phyloP scores from a whole-genome alignment of 2,888 invertebrate species.

The Drosophila melanocephala region DNA sequence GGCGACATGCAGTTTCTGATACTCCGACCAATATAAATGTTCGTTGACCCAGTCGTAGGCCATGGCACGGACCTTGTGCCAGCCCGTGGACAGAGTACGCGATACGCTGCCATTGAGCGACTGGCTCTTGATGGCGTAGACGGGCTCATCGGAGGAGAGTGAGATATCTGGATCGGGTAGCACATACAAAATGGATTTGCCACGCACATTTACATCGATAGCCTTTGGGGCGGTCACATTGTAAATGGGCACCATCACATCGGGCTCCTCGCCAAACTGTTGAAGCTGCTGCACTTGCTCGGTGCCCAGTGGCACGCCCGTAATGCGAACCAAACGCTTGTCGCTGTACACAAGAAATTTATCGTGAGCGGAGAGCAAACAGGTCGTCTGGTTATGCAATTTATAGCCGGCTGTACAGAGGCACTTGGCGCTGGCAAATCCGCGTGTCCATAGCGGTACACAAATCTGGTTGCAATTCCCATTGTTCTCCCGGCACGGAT shows the following conservation, averaged over 20 bases:
- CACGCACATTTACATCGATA: slow-evolving; percentile 89
- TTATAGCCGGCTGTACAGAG: slow-evolving; percentile 91
- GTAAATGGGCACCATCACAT: slow-evolving; percentile 90
- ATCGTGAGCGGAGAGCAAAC: slow-evolving; percentile 87
- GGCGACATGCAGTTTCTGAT: slow-evolving; percentile 89
- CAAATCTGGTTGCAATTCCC: slow-evolving; percentile 93
- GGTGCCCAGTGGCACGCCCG: slow-evolving; percentile 87
- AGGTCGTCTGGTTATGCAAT: slow-evolving; percentile 87
- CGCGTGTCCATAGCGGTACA: slow-evolving; percentile 88
- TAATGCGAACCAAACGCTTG: slow-evolving; percentile 90
- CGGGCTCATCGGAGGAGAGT: slow-evolving; percentile 47
- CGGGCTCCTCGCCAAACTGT: slow-evolving; percentile 76
- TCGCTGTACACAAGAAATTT: slow-evolving; percentile 89
- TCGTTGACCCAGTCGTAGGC: slow-evolving; percentile 94
- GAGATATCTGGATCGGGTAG: slow-evolving; percentile 41
- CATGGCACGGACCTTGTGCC: slow-evolving; percentile 89
- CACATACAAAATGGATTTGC: slow-evolving; percentile 89
- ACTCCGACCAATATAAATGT: slow-evolving; percentile 93
- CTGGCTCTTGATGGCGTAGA: slow-evolving; percentile 89
- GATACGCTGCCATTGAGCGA: slow-evolving; percentile 87
- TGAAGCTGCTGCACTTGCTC: slow-evolving; percentile 75
- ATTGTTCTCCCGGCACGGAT: slow-evolving; percentile 89
- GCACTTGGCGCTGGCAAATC: slow-evolving; percentile 88
- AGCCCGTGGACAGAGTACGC: slow-evolving; percentile 86
- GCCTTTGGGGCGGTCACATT: slow-evolving; percentile 86